These are phyloP conservation scores for Pachyuromys duprasi DNA, from an alignment of 2,797 vertebrate species.

Conservation along the genomic window DNA sequence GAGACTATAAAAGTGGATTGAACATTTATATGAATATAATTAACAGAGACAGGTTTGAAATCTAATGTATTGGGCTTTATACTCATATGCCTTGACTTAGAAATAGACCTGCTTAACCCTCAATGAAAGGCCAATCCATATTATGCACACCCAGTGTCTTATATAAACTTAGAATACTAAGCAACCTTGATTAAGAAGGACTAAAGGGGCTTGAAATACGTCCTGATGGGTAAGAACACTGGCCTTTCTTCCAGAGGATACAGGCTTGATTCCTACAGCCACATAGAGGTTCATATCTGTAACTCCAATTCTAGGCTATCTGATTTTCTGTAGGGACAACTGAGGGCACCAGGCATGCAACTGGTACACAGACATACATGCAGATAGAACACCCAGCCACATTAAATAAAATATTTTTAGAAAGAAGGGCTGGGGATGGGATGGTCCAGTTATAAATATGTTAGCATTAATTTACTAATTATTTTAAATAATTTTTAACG, in stretches of 20 bases:
- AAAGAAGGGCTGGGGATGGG: not conserved
- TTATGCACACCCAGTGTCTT: not conserved
- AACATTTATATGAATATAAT: slow-evolving; percentile 78
- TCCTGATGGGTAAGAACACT: not conserved
- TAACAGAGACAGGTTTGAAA: slow-evolving; percentile 71
- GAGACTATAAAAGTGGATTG: slow-evolving; percentile 66
- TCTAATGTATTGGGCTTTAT: slow-evolving; percentile 52
- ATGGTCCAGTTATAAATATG: not conserved
- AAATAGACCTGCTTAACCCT: slow-evolving; percentile 35
- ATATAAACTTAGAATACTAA: not conserved
- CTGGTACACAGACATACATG: not conserved
- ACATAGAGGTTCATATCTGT: not conserved
- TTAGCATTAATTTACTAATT: slow-evolving; percentile 16
- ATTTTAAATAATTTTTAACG: not conserved
- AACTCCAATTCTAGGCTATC: not conserved
- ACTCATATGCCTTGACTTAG: slow-evolving; percentile 62
- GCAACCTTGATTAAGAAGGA: slow-evolving; percentile 30
- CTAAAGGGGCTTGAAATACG: not conserved
- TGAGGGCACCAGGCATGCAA: not conserved
- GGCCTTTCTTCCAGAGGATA: not conserved
- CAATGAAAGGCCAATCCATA: slow-evolving; percentile 24
- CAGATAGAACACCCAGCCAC: not conserved
- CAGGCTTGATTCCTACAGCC: not conserved
- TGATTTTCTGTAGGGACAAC: too few species aligned
- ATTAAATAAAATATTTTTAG: not conserved